Evolutionary conservation across 2,113 vertebrate genomes (phyloP).

Genomic region (Malurus alboscapulatus): DNA sequence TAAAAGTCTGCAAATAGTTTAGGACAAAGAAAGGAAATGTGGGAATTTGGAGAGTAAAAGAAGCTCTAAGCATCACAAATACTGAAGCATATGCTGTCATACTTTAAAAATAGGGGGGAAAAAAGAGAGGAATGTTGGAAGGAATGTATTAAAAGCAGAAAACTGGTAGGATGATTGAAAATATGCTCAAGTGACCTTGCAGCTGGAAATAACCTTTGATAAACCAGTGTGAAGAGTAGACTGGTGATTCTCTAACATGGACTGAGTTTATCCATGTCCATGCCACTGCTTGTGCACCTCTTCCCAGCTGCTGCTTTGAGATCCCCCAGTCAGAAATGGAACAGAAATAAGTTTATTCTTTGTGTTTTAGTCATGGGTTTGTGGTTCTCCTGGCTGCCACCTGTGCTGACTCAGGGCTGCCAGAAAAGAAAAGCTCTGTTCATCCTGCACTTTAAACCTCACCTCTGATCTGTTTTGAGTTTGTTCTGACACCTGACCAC

Average conservation of each 20-base stretch:
- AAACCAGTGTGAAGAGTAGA: background rate
- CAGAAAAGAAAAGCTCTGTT: background rate
- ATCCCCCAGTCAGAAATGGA: background rate
- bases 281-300: accelerated
- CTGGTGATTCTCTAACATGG: background rate
- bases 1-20: background rate
- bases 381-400: background rate
- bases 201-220: background rate
- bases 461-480: background rate
- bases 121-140: background rate
- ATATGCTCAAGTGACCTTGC: background rate
- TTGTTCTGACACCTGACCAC: background rate
- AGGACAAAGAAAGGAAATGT: background rate
- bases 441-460: accelerated
- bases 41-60: accelerated
- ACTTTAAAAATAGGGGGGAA: background rate
- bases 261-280: accelerated
- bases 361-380: background rate
- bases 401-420: background rate
- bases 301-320: accelerated
- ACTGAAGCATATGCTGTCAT: background rate
- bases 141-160: background rate
- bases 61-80: background rate
- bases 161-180: background rate
- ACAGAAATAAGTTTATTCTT: background rate